Base-by-base conservation (phyloP, 2,797 vertebrate genomes). In the Sebastiscus albofasciatus region DNA sequence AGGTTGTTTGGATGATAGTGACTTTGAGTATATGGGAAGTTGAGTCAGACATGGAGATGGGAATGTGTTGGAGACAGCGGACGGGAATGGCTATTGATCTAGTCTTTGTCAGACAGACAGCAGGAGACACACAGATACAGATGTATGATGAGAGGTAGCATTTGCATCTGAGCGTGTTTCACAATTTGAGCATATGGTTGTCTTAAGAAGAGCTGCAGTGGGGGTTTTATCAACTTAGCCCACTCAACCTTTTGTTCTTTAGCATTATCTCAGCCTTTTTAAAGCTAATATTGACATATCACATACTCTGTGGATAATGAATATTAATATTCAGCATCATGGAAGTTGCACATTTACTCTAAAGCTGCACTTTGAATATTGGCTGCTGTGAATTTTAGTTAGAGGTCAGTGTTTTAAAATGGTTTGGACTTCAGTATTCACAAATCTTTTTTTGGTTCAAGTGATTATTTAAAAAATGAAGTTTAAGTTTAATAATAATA, bases 41-140 rank as follows among this genome's bases (percentile, higher is more conserved):
- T 72, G 82, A 84, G 70, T 83, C 80, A 87, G 59, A 73, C 29
- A 8, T 33, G 18, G 29, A 26, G 64, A 72, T 56, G 75, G 69
- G 75, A 81, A 78, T 7, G 68, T 85, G 64, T 27, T 52, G n/a
- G 56, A 71, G 70, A 77, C 78, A 46, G 11, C 36, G 68, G 52
- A 72, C 3, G 20, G 49, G 36, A 75, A 58, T 46, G 33, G 4
- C 7, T 76, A 60, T 79, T 60, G 76, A 89, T 88, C 33, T 36
- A 6, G 3, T 20, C 59, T 71, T 12, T n/a, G 1, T 5, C 29
- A 64, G 70, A 66, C 36, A 62, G 79, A 75, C 46, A 8, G 31
- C 1, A 65, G 56, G 71, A 66, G 72, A 69, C 34, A 67, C 12
- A 72, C 33, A 75, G 67, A 52, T 29, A 12, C 36, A 58, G 22